Evolutionary conservation across 2,888 invertebrate species (phyloP).

Genomic region (Sabatieria punctata): DNA sequence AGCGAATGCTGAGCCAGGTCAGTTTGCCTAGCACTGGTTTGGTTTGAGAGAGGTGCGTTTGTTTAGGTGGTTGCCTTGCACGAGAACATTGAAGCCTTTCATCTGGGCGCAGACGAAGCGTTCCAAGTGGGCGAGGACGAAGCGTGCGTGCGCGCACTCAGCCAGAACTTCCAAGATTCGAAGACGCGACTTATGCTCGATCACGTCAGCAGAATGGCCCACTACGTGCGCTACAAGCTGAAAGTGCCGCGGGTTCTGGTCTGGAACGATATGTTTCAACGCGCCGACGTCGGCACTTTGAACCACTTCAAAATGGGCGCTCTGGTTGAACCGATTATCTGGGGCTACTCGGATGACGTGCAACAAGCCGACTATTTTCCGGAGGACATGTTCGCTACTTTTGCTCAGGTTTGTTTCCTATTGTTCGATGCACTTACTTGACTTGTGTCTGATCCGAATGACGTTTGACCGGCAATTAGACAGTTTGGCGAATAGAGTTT

Average conservation of each 20-base stretch:
- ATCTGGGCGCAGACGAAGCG: constrained; percentile 38
- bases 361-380: constrained; percentile 6
- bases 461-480: no score
- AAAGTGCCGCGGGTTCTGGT: constrained; percentile 14
- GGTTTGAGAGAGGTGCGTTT: no score
- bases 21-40: no score
- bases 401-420: no score
- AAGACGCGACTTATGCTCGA: background rate
- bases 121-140: constrained; percentile 8
- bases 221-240: background rate
- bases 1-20: constrained; percentile 35
- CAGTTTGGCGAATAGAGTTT: no score
- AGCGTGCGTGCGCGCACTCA: constrained; percentile 10
- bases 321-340: constrained; percentile 55
- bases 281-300: constrained; percentile 13
- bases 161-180: background rate
- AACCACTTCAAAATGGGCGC: no score
- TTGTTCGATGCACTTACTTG: no score
- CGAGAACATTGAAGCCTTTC: constrained; percentile 33
- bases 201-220: background rate
- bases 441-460: no score
- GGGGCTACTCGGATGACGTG: constrained; percentile 45
- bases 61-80: constrained; percentile 31
- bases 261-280: constrained; percentile 29
- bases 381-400: constrained; percentile 1